Conservation (phyloP, 2,797 vertebrate genomes). For the Poecile montanus region DNA sequence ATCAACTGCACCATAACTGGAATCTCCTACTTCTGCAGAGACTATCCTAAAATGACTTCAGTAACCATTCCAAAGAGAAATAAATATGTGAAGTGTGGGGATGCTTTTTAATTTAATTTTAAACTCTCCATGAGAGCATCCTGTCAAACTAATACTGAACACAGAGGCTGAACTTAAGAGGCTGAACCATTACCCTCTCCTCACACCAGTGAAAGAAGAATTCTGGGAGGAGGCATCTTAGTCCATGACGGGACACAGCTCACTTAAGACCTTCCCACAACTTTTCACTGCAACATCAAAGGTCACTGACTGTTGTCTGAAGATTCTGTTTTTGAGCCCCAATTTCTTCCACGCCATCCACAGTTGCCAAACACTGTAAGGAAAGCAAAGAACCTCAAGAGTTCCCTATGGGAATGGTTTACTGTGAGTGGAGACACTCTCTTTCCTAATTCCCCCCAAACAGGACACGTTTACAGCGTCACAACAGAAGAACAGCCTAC, state of each 20-base stretch:
- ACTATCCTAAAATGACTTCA: background rate
- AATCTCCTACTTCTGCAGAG: background rate
- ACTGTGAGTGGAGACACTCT: background rate
- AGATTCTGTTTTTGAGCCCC: background rate
- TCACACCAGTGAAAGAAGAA: background rate
- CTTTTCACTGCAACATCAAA: background rate
- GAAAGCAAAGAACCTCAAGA: background rate
- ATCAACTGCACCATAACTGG: background rate
- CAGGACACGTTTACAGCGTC: background rate
- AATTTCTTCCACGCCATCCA: background rate
- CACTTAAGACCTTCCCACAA: background rate
- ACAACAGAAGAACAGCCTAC: background rate
- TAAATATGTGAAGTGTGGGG: background rate
- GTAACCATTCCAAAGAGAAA: background rate
- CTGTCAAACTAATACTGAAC: background rate
- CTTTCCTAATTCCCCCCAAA: background rate
- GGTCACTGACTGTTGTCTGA: background rate
- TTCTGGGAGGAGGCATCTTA: background rate
- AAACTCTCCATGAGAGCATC: background rate
- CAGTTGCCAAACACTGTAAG: background rate
- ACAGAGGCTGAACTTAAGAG: background rate
- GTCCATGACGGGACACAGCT: background rate
- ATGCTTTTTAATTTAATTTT: background rate
- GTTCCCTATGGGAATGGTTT: background rate
- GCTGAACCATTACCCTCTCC: background rate